These are phyloP conservation scores for Pseudolaguvia tuberculata DNA, from an alignment of 2,113 vertebrate species.

Conservation along the genomic window DNA sequence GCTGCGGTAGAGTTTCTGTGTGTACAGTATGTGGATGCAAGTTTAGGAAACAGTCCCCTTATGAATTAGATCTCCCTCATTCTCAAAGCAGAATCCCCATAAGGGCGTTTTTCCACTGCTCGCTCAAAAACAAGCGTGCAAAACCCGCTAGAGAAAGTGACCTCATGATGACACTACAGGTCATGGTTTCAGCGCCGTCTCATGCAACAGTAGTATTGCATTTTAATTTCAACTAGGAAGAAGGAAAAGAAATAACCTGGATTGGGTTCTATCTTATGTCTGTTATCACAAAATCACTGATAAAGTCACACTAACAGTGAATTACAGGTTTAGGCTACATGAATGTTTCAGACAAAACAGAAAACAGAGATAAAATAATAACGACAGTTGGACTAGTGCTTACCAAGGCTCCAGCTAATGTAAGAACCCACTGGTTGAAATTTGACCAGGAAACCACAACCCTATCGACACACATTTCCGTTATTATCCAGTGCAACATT, in stretches of 20 bases:
- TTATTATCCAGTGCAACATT: no score
- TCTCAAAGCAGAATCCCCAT: slow-evolving; percentile 13
- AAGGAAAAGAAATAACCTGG: background rate
- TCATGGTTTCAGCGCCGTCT: background rate
- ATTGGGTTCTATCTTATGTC: background rate
- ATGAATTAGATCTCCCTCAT: slow-evolving; percentile 1
- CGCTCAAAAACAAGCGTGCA: background rate
- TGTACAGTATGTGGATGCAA: slow-evolving; percentile 12
- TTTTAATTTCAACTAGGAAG: no score
- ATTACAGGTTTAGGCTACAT: background rate
- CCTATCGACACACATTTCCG: no score
- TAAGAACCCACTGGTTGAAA: background rate
- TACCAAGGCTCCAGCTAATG: no score
- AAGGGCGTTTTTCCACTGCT: slow-evolving; percentile 23
- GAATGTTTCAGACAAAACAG: background rate
- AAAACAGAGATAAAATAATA: background rate
- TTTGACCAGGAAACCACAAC: background rate
- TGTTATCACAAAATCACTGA: background rate
- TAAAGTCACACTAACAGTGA: background rate
- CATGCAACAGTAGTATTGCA: background rate
- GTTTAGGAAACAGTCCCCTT: slow-evolving; percentile 15
- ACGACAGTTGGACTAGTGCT: background rate
- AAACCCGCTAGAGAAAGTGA: background rate
- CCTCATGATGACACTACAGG: background rate
- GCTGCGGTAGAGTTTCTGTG: background rate